Evolutionary conservation across 2,888 invertebrate species (phyloP).

Genomic region (Callimorpha dominula): DNA sequence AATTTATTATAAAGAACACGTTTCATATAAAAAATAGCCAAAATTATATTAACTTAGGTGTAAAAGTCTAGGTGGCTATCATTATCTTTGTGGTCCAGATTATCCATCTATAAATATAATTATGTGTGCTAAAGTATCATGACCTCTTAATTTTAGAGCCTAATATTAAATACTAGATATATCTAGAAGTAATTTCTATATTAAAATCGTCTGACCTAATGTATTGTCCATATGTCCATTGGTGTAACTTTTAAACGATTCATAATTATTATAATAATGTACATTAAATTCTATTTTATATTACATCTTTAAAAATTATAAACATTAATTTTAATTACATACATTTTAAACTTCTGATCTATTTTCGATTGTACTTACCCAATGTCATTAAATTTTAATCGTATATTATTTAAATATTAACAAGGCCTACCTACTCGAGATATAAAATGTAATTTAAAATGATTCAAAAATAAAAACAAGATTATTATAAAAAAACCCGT

Average conservation of each 20-base stretch:
- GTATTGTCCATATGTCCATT: conserved; percentile 63
- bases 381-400: conserved; percentile 64
- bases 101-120: conserved; percentile 61
- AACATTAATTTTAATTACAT: conserved; percentile 79
- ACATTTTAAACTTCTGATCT: conserved; percentile 65
- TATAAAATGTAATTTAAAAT: conserved; percentile 79
- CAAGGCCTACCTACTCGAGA: conserved; percentile 73
- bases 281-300: conserved; percentile 79
- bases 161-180: conserved; percentile 63
- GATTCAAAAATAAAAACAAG: conserved; percentile 74
- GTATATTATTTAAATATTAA: conserved; percentile 75
- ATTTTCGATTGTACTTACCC: conserved; percentile 76
- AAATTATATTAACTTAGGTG: conserved; percentile 69
- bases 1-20: conserved; percentile 55
- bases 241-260: conserved; percentile 65
- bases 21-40: conserved; percentile 67
- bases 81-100: conserved; percentile 65
- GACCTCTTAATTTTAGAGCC: conserved; percentile 76
- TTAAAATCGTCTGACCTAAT: conserved; percentile 58
- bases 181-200: conserved; percentile 56
- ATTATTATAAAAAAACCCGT: conserved; percentile 64
- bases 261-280: conserved; percentile 71
- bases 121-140: conserved; percentile 63
- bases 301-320: conserved; percentile 73
- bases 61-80: conserved; percentile 62